phyloP scores from a whole-genome alignment of 2,113 vertebrate genomes.

The Aspiorhynchus laticeps region DNA sequence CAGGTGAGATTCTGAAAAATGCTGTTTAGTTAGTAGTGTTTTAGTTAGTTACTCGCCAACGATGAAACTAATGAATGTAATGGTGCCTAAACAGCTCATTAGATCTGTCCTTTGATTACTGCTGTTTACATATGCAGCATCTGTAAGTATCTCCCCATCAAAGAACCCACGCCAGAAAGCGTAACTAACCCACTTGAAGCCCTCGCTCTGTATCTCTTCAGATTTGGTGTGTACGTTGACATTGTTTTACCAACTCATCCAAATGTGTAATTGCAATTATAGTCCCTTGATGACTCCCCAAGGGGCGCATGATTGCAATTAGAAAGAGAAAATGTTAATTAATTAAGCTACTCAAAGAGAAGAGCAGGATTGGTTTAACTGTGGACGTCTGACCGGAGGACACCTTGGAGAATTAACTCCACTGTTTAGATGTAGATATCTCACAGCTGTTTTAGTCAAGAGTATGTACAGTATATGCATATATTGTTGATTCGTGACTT shows the following conservation, averaged over 20 bases:
- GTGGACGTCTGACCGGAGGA: slow-evolving; percentile 45
- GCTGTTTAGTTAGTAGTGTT: neutral
- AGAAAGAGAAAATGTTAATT: slow-evolving; percentile 99
- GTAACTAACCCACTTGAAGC: slow-evolving; percentile 74
- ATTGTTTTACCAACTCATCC: slow-evolving; percentile 92
- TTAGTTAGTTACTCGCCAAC: neutral
- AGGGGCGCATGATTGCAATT: slow-evolving; percentile 97
- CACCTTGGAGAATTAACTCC: slow-evolving; percentile 44
- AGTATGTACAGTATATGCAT: neutral
- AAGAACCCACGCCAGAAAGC: slow-evolving; percentile 54
- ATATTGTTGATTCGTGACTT: neutral
- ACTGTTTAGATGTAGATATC: slow-evolving; percentile 17
- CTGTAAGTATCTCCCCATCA: slow-evolving; percentile 8
- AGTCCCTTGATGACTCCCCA: slow-evolving; percentile 87
- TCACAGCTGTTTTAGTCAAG: neutral
- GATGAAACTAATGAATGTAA: slow-evolving; percentile 9
- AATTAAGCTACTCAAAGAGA: slow-evolving; percentile 92
- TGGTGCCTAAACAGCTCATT: slow-evolving; percentile 3
- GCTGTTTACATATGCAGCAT: slow-evolving; percentile 7
- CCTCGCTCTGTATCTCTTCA: slow-evolving; percentile 76
- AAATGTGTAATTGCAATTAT: slow-evolving; percentile 98
- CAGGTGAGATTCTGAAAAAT: neutral
- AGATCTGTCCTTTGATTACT: slow-evolving; percentile 5
- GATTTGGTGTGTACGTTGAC: slow-evolving; percentile 84
- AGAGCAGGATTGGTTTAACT: slow-evolving; percentile 39